These are phyloP conservation scores for Furcula furcula DNA, from an alignment of 2,888 invertebrate species.

Conservation along the genomic window DNA sequence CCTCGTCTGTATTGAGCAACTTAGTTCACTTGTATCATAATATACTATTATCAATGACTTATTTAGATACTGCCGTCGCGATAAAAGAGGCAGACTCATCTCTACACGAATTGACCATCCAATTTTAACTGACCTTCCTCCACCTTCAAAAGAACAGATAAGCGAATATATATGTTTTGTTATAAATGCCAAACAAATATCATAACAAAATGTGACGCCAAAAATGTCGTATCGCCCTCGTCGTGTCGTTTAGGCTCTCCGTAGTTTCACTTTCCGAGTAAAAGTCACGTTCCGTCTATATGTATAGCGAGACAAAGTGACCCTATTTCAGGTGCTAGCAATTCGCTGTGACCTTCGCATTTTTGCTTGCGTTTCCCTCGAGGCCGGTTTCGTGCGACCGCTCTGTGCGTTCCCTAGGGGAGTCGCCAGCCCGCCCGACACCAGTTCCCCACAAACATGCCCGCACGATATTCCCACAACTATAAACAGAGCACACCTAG, in stretches of 20 bases:
- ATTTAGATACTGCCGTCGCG: too few species aligned
- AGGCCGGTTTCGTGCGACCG: constrained; percentile 60
- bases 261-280: constrained; percentile 49
- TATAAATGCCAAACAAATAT: constrained; percentile 35
- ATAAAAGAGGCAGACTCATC: too few species aligned
- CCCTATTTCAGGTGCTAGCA: constrained; percentile 69
- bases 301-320: constrained; percentile 64
- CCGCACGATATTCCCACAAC: constrained; percentile 56
- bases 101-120: too few species aligned
- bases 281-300: constrained; percentile 65
- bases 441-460: constrained; percentile 53
- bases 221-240: constrained; percentile 26
- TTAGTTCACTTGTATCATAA: too few species aligned
- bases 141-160: constrained; percentile 20
- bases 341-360: constrained; percentile 72
- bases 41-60: too few species aligned
- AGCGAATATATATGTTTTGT: too few species aligned
- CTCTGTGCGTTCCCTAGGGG: constrained; percentile 41
- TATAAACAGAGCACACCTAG: constrained; percentile 51
- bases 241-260: constrained; percentile 15
- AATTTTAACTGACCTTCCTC: constrained; percentile 16
- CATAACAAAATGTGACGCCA: constrained; percentile 27
- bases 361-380: constrained; percentile 58
- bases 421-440: constrained; percentile 60
- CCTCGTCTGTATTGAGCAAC: too few species aligned